These are phyloP conservation scores for Heterotilapia buettikoferi DNA, from an alignment of 2,113 vertebrate genomes.

Conservation along the genomic window DNA sequence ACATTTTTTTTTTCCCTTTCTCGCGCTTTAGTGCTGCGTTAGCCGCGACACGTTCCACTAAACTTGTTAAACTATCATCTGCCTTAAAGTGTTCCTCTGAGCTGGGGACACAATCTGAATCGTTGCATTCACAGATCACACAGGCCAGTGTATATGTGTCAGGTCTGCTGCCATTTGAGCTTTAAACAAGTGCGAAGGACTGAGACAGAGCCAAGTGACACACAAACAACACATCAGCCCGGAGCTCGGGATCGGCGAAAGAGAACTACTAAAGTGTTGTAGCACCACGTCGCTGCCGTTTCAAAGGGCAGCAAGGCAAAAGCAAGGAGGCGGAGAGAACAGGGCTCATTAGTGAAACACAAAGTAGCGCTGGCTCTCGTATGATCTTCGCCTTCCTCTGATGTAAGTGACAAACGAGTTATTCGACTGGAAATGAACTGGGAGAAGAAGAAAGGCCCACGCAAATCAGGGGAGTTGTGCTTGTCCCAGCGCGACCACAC, in stretches of 20 bases:
- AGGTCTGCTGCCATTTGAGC: conserved; percentile 10
- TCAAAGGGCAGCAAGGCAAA: conserved; percentile 58
- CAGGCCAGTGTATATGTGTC: conserved; percentile 7
- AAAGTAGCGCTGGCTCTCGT: conserved; percentile 52
- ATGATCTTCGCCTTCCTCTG: conserved; percentile 67
- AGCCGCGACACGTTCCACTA: neutral
- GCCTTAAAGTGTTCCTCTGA: neutral
- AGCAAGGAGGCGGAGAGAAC: conserved; percentile 39
- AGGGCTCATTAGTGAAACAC: conserved; percentile 67
- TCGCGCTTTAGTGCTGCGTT: neutral
- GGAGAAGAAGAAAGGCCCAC: conserved; percentile 23
- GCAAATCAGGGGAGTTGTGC: conserved; percentile 17
- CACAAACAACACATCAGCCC: conserved; percentile 15
- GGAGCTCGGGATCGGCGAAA: neutral
- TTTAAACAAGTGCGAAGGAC: conserved; percentile 28
- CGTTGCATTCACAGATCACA: neutral
- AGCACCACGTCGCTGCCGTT: conserved; percentile 31
- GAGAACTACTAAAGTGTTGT: conserved; percentile 7
- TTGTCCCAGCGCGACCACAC: conserved; percentile 7
- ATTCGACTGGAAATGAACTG: conserved; percentile 57
- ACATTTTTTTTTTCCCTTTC: neutral
- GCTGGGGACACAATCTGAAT: neutral
- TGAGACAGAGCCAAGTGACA: conserved; percentile 20
- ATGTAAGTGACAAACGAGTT: conserved; percentile 66
- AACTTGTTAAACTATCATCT: neutral